Base-by-base conservation (phyloP, 2,113 vertebrate species). In the Deroptyus accipitrinus region DNA sequence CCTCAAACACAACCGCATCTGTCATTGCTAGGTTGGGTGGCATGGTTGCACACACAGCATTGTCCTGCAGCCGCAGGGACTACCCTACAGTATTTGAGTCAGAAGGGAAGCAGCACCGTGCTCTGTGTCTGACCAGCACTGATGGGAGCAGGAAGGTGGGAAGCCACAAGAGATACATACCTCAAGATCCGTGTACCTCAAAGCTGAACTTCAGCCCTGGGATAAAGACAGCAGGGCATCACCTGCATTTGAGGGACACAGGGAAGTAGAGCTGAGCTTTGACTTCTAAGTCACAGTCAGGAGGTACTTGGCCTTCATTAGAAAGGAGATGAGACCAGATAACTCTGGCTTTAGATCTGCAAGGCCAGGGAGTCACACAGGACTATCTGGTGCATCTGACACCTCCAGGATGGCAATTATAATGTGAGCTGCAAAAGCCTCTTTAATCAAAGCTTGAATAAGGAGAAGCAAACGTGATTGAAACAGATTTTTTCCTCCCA, bases 111-210 rank as follows among this genome's bases (percentile, higher is more conserved):
- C 42, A 35, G 64, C 2, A 39, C 10, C 0, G 0, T 24, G 42
- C 39, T 49, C 76, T 2, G 0, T 24, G 42, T 10, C 78, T 74
- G 84, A 7, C n/a, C 64, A 16, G 37, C 41, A 5, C 22, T 6
- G 37, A 6, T 6, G 31, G 41, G 8, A 83, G 63, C 42, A 42
- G 72, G n/a, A 51, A 46, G 23, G 67, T 41, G 57, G 39, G 51
- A n/a, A 94, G 41, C 9, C 10, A 33, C 0, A 0, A 4, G 42
- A 62, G 46, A 39, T 46, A 19, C 1, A 1, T 9, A 2, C 37
- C 59, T 67, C 24, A n/a, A 33, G 28, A 85, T 25, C 69, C 24
- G 2, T 5, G 0, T 7, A 7, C 31, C 41, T 37, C 27, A 41
- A 22, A 20, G 31, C 44, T 51, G 79, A 51, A 52, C 10, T 27